Base-by-base conservation (phyloP, 2,113 vertebrate species). In the Microcebus jonahi region DNA sequence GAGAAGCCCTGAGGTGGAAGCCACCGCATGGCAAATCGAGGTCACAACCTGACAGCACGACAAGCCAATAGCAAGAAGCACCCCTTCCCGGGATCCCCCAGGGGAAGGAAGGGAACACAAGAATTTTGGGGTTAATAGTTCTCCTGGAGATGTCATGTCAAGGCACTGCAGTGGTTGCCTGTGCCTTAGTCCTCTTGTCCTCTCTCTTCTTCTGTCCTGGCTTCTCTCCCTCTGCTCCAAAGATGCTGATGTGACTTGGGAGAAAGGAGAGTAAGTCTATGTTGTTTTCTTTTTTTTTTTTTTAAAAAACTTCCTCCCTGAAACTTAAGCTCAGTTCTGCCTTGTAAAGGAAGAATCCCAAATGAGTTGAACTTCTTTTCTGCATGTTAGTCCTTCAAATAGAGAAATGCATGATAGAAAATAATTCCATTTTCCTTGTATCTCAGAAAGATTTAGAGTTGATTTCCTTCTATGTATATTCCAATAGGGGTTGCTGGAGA, bases 331-430 rank as follows among this genome's bases (percentile, higher is more conserved):
- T n/a, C 83, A 50, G 75, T 88, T 94, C 67, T 94, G 7, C 15
- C 50, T 85, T 55, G n/a, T 61, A 39, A 59, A 84, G 55, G 36
- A 73, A 97, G 71, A 91, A 63, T 7, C 10, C 67, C 15, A 92
- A 45, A 55, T 13, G 91, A 88, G 25, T 65, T 50, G 80, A 75
- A 61, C 92, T 95, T 88, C 61, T 96, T 95, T 84, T 15, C 45
- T 11, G 36, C 20, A 48, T 23, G 42, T 81, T 57, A 75, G 59
- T 59, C 42, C 50, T 79, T 94, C 36, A 82, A 92, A 85, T 27
- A 70, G 36, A 92, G 5, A 55, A 27, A 36, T 8, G 3, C 3
- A 31, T 42, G 13, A 17, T 42, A 34, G 23, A 13, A 61, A 89
- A 88, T n/a, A 42, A 55, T 31, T 77, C 15, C 42, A 79, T 53